A percentile compares a stretch with the other conserved stretches of the same genome.
These are phyloP conservation scores for Danaus chrysippus DNA, from an alignment of 2,888 invertebrate genomes.

Conservation along the genomic window DNA sequence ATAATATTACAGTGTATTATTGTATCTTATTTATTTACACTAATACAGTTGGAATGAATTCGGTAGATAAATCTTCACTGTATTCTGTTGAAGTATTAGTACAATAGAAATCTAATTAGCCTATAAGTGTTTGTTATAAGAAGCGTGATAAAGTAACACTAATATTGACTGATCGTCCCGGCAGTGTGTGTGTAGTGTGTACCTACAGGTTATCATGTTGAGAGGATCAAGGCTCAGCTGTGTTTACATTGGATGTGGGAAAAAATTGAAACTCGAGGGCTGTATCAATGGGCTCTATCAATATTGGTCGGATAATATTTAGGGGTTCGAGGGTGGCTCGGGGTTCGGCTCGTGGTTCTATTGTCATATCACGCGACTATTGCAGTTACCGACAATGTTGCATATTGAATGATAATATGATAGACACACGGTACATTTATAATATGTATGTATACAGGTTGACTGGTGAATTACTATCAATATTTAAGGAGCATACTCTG, in stretches of 20 bases:
- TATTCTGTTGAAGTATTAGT: too few relatives aligned
- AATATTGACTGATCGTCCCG: slow-evolving; percentile 56
- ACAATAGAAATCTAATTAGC: too few relatives aligned
- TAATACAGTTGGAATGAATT: too few relatives aligned
- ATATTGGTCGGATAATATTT: slow-evolving; percentile 25
- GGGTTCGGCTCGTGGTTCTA: background rate
- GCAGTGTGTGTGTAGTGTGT: slow-evolving; percentile 39
- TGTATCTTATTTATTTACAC: too few relatives aligned
- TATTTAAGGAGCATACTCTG: too few relatives aligned
- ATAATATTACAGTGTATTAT: too few relatives aligned
- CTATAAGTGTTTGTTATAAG: slow-evolving; percentile 12
- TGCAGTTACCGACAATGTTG: too few relatives aligned
- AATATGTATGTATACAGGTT: too few relatives aligned
- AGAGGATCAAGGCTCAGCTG: slow-evolving; percentile 41
- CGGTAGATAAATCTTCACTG: too few relatives aligned
- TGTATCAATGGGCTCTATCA: slow-evolving; percentile 29
- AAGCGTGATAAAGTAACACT: slow-evolving; percentile 42
- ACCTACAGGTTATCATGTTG: slow-evolving; percentile 47
- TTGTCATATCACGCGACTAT: background rate
- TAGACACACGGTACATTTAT: too few relatives aligned
- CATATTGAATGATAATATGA: too few relatives aligned
- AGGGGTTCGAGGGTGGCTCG: slow-evolving; percentile 9
- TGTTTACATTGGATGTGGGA: slow-evolving; percentile 21
- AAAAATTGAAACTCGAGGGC: slow-evolving; percentile 31
- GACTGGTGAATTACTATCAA: too few relatives aligned